These are phyloP conservation scores for Lerema accius DNA, from an alignment of 1,140 invertebrate species.

Conservation along the genomic window DNA sequence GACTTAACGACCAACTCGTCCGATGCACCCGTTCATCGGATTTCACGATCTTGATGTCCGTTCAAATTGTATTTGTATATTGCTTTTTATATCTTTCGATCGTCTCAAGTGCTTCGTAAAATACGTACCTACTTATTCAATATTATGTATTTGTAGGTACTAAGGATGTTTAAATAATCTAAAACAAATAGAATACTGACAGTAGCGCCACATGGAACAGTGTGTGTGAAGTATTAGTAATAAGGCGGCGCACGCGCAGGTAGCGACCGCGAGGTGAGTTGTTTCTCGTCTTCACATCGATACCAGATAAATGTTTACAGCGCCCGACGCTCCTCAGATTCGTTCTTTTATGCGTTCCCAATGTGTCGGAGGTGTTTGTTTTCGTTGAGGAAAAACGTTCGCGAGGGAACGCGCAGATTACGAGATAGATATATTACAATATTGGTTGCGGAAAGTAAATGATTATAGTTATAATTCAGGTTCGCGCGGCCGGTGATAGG, in stretches of 20 bases:
- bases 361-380: conserved; percentile 37
- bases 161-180: too few relatives aligned
- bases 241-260: too few relatives aligned
- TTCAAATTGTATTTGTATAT: conserved; percentile 50
- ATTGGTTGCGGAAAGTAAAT: conserved; percentile 52
- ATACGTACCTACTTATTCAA: too few relatives aligned
- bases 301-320: conserved; percentile 30
- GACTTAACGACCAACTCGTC: conserved; percentile 49
- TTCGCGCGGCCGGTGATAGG: conserved; percentile 37
- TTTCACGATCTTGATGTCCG: conserved; percentile 41
- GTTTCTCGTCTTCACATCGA: conserved; percentile 30
- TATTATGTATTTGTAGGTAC: too few relatives aligned
- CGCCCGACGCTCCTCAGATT: conserved; percentile 6
- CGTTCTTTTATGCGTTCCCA: conserved; percentile 36
- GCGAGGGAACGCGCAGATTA: conserved; percentile 39
- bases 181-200: too few relatives aligned
- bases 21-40: conserved; percentile 58
- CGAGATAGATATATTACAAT: conserved; percentile 45
- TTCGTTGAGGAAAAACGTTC: conserved; percentile 35
- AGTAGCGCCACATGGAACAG: conserved; percentile 1
- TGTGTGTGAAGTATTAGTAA: too few relatives aligned
- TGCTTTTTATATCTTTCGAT: conserved; percentile 33
- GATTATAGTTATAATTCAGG: conserved; percentile 56
- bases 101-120: conserved; percentile 10
- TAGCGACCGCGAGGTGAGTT: conserved; percentile 16